Evolutionary conservation across 2,888 invertebrate species (phyloP).

Genomic region (Volucella inanis): DNA sequence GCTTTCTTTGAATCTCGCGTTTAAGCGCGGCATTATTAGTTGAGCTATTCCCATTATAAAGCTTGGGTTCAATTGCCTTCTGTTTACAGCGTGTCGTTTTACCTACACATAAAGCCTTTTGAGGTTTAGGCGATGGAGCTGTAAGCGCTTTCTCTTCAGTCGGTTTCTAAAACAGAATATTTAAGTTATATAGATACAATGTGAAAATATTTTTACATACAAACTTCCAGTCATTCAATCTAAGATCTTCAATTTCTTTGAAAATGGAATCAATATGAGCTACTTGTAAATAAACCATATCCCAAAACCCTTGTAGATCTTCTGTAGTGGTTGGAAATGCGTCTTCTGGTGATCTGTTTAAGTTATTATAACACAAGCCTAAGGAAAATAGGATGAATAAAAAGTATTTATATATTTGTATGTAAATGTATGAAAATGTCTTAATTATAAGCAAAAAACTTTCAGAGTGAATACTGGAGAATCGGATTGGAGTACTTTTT

Average conservation of each 20-base stretch:
- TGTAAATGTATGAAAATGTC: too few relatives aligned
- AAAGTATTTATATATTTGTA: neutral
- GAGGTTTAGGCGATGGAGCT: constrained; percentile 75
- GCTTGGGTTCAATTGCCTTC: constrained; percentile 52
- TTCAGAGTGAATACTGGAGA: too few relatives aligned
- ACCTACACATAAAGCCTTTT: constrained; percentile 77
- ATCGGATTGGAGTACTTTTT: too few relatives aligned
- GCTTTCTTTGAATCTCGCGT: constrained; percentile 89
- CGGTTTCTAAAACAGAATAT: constrained; percentile 75
- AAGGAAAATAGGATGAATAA: constrained; percentile 71
- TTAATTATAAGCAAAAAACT: neutral
- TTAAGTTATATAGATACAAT: neutral
- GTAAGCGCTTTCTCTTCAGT: constrained; percentile 64
- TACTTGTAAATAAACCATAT: constrained; percentile 97
- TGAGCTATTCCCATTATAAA: constrained; percentile 75
- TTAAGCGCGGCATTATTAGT: constrained; percentile 84
- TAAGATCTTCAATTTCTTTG: constrained; percentile 86
- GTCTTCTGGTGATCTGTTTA: constrained; percentile 88
- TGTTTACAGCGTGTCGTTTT: constrained; percentile 75
- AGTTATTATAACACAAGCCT: constrained; percentile 87
- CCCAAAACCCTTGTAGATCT: constrained; percentile 98
- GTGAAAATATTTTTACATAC: constrained; percentile 44
- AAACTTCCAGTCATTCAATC: constrained; percentile 88
- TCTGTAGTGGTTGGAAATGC: constrained; percentile 94
- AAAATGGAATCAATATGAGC: constrained; percentile 92